Base-by-base conservation (phyloP, 2,797 vertebrate genomes). In the Takifugu ocellatus region DNA sequence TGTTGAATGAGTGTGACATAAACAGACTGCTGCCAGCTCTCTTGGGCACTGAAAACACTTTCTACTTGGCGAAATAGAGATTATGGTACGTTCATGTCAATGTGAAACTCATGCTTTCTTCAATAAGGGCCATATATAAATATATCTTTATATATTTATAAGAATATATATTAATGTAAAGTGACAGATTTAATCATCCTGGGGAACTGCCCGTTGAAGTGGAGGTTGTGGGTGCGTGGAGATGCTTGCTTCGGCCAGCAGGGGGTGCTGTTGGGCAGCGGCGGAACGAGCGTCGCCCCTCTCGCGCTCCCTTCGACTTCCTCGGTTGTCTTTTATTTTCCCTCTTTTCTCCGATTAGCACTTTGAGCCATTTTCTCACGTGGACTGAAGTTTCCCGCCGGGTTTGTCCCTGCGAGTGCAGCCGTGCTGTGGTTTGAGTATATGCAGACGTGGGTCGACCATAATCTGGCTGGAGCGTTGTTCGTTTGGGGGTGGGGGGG, bases 1-100 rank as follows among this genome's bases (percentile, higher is more conserved):
- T 84, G 82, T 82, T 79, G 86, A 89, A 85, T 72, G 86, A 87
- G 83, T 86, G 86, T 78, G 76, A 87, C 81, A 70, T 63, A 77
- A 84, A 82, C 56, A 72, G 86, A 83, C 83, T 88, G 89, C 89
- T 91, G 90, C 90, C 90, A 90, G 85, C 85, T 90, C 88, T 79
- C 84, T 70, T 83, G 85, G 87, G 91, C 89, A 92, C 92, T 92
- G 91, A 91, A 80, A 90, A 91, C 90, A 92, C 90, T 93, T 92
- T 93, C 83, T 91, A 90, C 82, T 88, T 87, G 86, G 90, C 90
- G 89, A 77, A 78, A 92, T 88, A 92, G 92, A 92, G 90, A 92
- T 92, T 92, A 92, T 86, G 91, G 91, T 91, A 92, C 90, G 87
- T 90, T 90, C 59, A 79, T 90, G 85, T 91, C 86, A 86, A 91